Base-by-base conservation (phyloP, 2,113 vertebrate genomes). In the Alethe castanea region DNA sequence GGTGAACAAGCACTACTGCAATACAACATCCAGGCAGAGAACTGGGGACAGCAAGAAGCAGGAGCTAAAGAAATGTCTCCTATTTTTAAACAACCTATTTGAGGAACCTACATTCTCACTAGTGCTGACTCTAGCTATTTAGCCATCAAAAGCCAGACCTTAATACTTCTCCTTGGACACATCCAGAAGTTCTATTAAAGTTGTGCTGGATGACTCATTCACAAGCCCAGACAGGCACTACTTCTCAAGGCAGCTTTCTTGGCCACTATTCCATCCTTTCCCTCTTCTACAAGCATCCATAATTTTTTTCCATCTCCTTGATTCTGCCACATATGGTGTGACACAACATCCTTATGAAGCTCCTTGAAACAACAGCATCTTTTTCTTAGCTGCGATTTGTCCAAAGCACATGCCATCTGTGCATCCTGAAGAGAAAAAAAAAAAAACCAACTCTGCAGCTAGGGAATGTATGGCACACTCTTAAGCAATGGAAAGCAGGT, bases 311-410 rank as follows among this genome's bases (percentile, higher is more conserved):
- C 67, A 53, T 81, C 86, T 56, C 72, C 91, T 89, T 25, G 13
- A 38, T 95, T 94, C 91, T 84, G 69, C 73, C 72, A 91, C 96
- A 96, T 95, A 95, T 96, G 93, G 94, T 94, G 78, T 74, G 92
- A 96, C 86, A 96, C 94, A 95, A 92, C 95, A 96, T 96, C 95
- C 89, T 91, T 77, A 82, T 62, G 90, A 96, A 92, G 71, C 82
- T 95, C 82, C 94, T 86, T 81, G 82, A 96, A 95, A 95, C 86
- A 95, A 95, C 94, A 95, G 94, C 78, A 89, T 91, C 71, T 90
- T 95, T 92, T 89, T 53, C 86, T 94, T 89, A 96, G 89, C 87
- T 94, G 84, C 53, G 87, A 95, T 90, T 96, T 95, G 94, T 97
- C 93, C 94, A 95, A 87, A 95, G 85, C 94, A 94, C 84, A 94